phyloP scores from a whole-genome alignment of 2,113 vertebrate species.

The Axis porcinus region DNA sequence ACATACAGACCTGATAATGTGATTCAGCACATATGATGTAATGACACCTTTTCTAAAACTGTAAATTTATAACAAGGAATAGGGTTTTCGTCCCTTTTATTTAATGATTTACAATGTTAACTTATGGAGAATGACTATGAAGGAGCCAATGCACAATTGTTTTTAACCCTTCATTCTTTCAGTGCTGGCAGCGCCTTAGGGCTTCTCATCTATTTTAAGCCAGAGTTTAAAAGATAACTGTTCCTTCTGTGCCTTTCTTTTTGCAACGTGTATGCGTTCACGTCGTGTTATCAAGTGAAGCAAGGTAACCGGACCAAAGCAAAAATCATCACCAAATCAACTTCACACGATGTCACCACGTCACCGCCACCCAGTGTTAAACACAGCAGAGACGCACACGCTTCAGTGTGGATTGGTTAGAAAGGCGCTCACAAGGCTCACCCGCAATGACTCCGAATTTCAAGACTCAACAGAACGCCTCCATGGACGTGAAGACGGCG shows the following conservation, averaged over 20 bases:
- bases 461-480: slow-evolving; percentile 17
- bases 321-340: neutral
- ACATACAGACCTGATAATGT: neutral
- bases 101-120: neutral
- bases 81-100: neutral
- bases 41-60: neutral
- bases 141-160: neutral
- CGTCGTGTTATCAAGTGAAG: neutral
- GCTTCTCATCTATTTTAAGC: neutral
- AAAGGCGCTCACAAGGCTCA: neutral
- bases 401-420: neutral
- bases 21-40: neutral
- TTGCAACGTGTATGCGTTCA: neutral
- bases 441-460: neutral
- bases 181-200: accelerated
- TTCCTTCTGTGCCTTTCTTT: neutral
- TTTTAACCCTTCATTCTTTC: neutral
- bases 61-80: neutral
- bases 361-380: neutral
- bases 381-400: neutral
- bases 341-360: neutral
- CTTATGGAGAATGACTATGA: neutral
- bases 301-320: neutral
- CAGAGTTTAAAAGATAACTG: neutral
- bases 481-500: slow-evolving; percentile 6